A percentile compares a stretch with the other conserved stretches of the same genome.
Evolutionary conservation across 2,888 invertebrate genomes (phyloP).

Genomic region (Pyrochroa serraticornis): DNA sequence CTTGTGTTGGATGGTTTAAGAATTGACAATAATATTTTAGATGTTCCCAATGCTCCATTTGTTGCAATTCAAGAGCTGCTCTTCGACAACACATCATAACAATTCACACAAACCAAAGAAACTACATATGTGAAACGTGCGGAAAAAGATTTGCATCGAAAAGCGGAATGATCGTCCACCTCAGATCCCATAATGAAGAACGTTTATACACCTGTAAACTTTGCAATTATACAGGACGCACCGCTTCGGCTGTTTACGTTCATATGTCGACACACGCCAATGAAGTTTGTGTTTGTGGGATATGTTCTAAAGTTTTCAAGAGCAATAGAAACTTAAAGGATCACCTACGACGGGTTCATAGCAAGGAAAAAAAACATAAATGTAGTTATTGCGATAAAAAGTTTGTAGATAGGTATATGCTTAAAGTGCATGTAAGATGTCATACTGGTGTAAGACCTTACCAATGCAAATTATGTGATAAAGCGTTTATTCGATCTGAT

Average conservation of each 20-base stretch:
- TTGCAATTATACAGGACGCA: conserved; percentile 46
- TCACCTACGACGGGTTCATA: conserved; percentile 45
- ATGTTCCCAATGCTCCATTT: conserved; percentile 41
- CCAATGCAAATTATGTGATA: conserved; percentile 44
- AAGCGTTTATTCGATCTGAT: conserved; percentile 47
- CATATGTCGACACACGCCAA: conserved; percentile 49
- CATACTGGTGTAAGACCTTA: conserved; percentile 49
- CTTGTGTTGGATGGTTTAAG: too few species aligned
- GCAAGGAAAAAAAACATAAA: conserved; percentile 44
- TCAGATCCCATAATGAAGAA: conserved; percentile 45
- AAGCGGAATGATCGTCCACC: conserved; percentile 44
- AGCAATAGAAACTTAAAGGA: conserved; percentile 47
- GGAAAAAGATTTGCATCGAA: conserved; percentile 47
- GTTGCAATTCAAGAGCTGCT: conserved; percentile 44
- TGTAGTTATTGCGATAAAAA: conserved; percentile 47
- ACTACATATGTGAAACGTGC: conserved; percentile 48
- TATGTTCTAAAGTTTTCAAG: conserved; percentile 49
- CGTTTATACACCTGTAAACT: conserved; percentile 45
- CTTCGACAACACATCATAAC: conserved; percentile 45
- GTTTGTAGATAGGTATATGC: conserved; percentile 48
- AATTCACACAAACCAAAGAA: conserved; percentile 46
- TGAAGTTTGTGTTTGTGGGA: conserved; percentile 45
- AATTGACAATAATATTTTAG: conserved; percentile 25
- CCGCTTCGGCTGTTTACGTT: conserved; percentile 48
- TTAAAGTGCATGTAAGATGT: conserved; percentile 44